Base-by-base conservation (phyloP, 2,888 invertebrate genomes). In the Panzeria rudis region DNA sequence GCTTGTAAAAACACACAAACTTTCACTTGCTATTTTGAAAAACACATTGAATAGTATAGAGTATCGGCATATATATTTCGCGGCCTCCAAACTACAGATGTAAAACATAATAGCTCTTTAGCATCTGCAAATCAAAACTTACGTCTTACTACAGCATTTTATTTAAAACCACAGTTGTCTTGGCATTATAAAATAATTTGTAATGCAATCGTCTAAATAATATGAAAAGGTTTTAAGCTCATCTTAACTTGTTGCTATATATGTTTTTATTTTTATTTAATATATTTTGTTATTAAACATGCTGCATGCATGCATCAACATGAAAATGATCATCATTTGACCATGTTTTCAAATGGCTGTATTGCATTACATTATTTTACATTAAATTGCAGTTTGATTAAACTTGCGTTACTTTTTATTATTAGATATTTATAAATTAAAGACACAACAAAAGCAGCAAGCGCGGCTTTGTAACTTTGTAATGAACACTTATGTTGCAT, bases 351-450 rank as follows among this genome's bases (percentile, higher is more conserved):
- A 62, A 25, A 56, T 69, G 61, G 13, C 23, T 38, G 15, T 61
- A 20, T 59, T 78, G 78, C 35, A 66, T 81, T 76, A 59, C 68
- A 61, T 83, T 81, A 81, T 73, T 73, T 84, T 69, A 81, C 68
- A 84, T 85, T 78, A 77, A 78, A 85, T 81, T 73, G 68, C 72
- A 81, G 61, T 84, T 84, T 77, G 77, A 81, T 73, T 77, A 81
- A 69, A 81, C 81, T 81, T 81, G 84, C 81, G 84, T 85, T 85
- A 84, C 61, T 77, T 73, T 80, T 71, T 11, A 20, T 52, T 69
- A 84, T 80, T 76, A 73, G 59, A 62, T 61, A 66, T 68, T 66
- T 50, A 15, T 54, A 54, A 75, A 41, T 68, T 47, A 59, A 32
- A 38, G 32, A 50, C 59, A 47, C 29, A 47, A 47, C 41, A 20